These are phyloP conservation scores for Acronicta leporina DNA, from an alignment of 2,888 invertebrate species.

Conservation along the genomic window DNA sequence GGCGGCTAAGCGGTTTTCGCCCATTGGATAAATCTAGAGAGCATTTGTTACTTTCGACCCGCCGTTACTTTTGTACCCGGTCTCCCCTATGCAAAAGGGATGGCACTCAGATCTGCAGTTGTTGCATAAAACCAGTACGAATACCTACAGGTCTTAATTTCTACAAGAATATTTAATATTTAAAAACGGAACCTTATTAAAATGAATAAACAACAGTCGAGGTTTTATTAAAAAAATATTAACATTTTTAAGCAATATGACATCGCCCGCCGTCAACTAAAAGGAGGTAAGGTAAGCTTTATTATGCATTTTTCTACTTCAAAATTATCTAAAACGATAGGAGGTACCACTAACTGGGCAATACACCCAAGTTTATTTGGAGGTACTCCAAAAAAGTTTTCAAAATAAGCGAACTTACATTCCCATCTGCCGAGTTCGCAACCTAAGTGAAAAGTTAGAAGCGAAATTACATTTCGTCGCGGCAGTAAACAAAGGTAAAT, in stretches of 20 bases:
- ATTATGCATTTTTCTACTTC: constrained; percentile 34
- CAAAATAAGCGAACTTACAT: constrained; percentile 77
- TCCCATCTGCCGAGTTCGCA: constrained; percentile 69
- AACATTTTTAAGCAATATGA: constrained; percentile 52
- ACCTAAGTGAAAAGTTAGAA: constrained; percentile 84
- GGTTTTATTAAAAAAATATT: constrained; percentile 47
- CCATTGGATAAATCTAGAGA: too few relatives aligned
- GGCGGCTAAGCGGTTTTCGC: too few relatives aligned
- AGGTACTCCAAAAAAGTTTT: constrained; percentile 78
- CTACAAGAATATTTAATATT: constrained; percentile 3
- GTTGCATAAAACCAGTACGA: too few relatives aligned
- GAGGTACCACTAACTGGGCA: constrained; percentile 23
- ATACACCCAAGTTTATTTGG: constrained; percentile 71
- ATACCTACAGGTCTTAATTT: too few relatives aligned
- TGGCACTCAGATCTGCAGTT: too few relatives aligned
- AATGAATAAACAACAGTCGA: constrained; percentile 25
- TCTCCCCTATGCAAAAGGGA: too few relatives aligned
- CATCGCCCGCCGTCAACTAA: constrained; percentile 36
- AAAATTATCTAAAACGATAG: constrained; percentile 41
- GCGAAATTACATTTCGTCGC: constrained; percentile 74
- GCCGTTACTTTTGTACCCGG: too few relatives aligned
- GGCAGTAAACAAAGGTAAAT: constrained; percentile 64
- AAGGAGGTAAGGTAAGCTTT: constrained; percentile 46
- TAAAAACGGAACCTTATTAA: constrained; percentile 31
- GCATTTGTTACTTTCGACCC: too few relatives aligned